A percentile compares a stretch with the other conserved stretches of the same genome.
These are phyloP conservation scores for Brachyistius frenatus DNA, from an alignment of 2,113 vertebrate species.

Conservation along the genomic window DNA sequence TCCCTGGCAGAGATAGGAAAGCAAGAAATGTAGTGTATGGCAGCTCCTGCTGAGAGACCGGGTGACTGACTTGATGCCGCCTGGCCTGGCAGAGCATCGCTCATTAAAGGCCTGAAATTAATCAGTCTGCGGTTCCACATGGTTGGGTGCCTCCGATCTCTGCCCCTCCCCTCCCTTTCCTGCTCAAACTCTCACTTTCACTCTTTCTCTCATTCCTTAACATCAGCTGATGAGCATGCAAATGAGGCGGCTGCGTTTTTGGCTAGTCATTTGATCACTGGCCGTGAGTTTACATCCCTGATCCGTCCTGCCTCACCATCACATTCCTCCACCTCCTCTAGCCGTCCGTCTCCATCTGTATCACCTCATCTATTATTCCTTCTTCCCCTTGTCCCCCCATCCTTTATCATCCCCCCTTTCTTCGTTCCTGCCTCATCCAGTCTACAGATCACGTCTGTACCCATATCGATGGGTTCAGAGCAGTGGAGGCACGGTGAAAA, in stretches of 20 bases:
- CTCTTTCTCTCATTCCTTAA: slow-evolving; percentile 32
- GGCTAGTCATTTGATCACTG: slow-evolving; percentile 50
- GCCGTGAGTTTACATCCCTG: slow-evolving; percentile 45
- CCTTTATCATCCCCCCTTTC: slow-evolving; percentile 35
- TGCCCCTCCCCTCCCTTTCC: slow-evolving; percentile 13
- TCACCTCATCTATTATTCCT: slow-evolving; percentile 51
- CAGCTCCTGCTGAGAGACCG: slow-evolving; percentile 62
- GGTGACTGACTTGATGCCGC: slow-evolving; percentile 62
- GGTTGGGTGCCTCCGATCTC: slow-evolving; percentile 54
- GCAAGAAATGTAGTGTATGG: slow-evolving; percentile 63
- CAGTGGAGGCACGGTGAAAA: slow-evolving; percentile 53
- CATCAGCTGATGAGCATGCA: slow-evolving; percentile 58
- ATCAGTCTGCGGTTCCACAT: slow-evolving; percentile 71
- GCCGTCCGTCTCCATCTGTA: slow-evolving; percentile 18
- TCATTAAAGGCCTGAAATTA: slow-evolving; percentile 76
- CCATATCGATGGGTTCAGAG: slow-evolving; percentile 62
- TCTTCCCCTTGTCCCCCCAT: slow-evolving; percentile 41
- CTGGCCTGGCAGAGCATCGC: slow-evolving; percentile 56
- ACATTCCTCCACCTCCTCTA: slow-evolving; percentile 29
- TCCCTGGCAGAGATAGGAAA: slow-evolving; percentile 32
- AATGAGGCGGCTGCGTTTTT: slow-evolving; percentile 51
- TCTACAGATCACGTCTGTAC: slow-evolving; percentile 47
- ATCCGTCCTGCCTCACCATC: slow-evolving; percentile 31
- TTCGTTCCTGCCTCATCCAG: slow-evolving; percentile 20
- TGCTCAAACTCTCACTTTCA: slow-evolving; percentile 19